Evolutionary conservation across 2,888 invertebrate genomes (phyloP).

Genomic region (Hipparchia sbordonii): DNA sequence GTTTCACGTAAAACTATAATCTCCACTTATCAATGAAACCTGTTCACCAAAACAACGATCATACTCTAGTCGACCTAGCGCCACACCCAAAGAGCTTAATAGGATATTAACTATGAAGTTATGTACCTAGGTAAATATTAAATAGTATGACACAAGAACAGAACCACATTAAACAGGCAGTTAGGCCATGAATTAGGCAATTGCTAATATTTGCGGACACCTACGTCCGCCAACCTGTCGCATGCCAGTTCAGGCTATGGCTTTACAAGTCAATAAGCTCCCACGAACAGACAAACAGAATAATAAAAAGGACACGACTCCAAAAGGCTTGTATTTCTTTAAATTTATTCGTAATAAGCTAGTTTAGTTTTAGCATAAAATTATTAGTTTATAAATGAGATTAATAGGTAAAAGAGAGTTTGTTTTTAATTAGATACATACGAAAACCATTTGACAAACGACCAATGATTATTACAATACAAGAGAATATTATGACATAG

Average conservation of each 20-base stretch:
- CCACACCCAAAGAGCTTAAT: conserved; percentile 8
- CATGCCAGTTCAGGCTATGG: conserved; percentile 50
- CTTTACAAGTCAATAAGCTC: conserved; percentile 67
- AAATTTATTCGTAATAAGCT: no score
- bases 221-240: conserved; percentile 76
- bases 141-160: conserved; percentile 21
- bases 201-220: conserved; percentile 79
- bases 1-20: conserved; percentile 20
- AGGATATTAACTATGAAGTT: background rate
- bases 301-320: conserved; percentile 20
- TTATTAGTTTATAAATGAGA: no score
- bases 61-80: background rate
- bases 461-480: no score
- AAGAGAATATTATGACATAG: no score
- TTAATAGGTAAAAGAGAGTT: no score
- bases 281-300: conserved; percentile 49
- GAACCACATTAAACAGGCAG: conserved; percentile 31
- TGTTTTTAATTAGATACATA: no score
- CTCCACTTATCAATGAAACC: conserved; percentile 7
- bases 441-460: no score
- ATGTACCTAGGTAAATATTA: background rate
- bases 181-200: conserved; percentile 67
- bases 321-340: background rate
- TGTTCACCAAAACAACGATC: conserved; percentile 4
- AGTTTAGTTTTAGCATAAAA: no score